Conservation (phyloP, 1,140 invertebrate species). For the Protaetia brevitarsis region DNA sequence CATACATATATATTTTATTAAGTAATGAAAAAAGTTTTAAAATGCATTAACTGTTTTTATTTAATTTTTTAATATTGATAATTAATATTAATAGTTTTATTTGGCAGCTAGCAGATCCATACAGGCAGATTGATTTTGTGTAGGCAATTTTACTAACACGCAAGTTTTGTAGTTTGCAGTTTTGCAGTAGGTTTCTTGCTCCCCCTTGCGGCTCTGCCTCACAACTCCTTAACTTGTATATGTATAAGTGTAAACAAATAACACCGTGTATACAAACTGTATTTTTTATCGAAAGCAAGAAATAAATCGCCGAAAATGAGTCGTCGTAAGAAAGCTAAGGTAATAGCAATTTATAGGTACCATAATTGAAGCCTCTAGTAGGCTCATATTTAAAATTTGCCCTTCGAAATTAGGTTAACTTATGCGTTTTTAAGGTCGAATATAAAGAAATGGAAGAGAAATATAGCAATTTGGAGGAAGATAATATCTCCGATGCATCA, state of each 20-base stretch:
- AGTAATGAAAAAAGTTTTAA: too few relatives aligned
- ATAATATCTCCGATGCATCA: slow-evolving; percentile 61
- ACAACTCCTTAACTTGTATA: too few relatives aligned
- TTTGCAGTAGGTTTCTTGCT: too few relatives aligned
- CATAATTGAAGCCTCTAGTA: background rate
- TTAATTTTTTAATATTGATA: too few relatives aligned
- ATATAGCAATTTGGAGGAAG: slow-evolving; percentile 60
- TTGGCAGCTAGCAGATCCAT: too few relatives aligned
- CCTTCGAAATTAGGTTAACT: background rate
- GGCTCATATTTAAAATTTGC: background rate
- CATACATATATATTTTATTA: too few relatives aligned
- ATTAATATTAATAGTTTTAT: too few relatives aligned
- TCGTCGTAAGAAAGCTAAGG: slow-evolving; percentile 64
- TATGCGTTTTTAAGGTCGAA: slow-evolving; percentile 55
- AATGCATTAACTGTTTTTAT: too few relatives aligned
- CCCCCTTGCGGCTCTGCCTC: too few relatives aligned
- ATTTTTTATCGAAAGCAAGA: background rate
- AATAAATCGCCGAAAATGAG: slow-evolving; percentile 53
- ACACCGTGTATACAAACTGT: background rate
- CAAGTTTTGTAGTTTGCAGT: too few relatives aligned
- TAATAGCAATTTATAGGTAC: slow-evolving; percentile 36
- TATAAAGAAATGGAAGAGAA: slow-evolving; percentile 68
- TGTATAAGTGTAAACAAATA: slow-evolving; percentile 1
- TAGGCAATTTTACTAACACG: too few relatives aligned
- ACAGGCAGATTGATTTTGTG: too few relatives aligned